These are phyloP conservation scores for Ramphastos sulfuratus DNA, from an alignment of 2,113 vertebrate genomes.

Conservation along the genomic window DNA sequence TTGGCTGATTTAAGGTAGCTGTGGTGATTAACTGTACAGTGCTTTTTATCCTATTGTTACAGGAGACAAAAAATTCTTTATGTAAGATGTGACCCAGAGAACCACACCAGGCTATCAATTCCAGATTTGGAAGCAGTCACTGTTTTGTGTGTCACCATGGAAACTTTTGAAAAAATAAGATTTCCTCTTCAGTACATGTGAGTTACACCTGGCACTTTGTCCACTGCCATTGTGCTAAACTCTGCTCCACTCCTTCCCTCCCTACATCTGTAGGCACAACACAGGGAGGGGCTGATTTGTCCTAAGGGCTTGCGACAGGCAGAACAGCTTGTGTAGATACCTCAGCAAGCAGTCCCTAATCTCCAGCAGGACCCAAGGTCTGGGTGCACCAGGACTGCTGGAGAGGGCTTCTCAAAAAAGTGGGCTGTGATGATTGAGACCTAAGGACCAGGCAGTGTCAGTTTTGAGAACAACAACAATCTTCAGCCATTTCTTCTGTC, in stretches of 20 bases:
- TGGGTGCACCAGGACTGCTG: too few relatives aligned
- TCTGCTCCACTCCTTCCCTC: neutral
- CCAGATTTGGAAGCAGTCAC: neutral
- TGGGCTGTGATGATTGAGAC: neutral
- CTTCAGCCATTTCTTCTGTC: neutral
- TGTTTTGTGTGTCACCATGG: neutral
- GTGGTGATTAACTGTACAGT: neutral
- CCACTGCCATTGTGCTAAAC: fast-evolving
- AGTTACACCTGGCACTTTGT: neutral
- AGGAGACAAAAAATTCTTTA: neutral
- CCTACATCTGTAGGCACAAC: neutral
- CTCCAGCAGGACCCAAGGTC: neutral
- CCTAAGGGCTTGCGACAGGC: neutral
- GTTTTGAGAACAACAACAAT: neutral
- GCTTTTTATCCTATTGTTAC: neutral
- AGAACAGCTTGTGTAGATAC: neutral
- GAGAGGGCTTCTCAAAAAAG: neutral
- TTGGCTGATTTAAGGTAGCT: neutral
- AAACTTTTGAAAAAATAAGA: neutral
- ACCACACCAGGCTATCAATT: neutral
- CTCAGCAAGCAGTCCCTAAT: neutral
- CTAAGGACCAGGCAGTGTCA: neutral
- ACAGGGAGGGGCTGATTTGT: neutral
- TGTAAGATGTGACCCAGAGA: neutral
- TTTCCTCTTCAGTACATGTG: neutral